Evolutionary conservation across 2,888 invertebrate genomes (phyloP), one percentile per base, ranked within the genome.

Genomic region (Magallana nippona): DNA sequence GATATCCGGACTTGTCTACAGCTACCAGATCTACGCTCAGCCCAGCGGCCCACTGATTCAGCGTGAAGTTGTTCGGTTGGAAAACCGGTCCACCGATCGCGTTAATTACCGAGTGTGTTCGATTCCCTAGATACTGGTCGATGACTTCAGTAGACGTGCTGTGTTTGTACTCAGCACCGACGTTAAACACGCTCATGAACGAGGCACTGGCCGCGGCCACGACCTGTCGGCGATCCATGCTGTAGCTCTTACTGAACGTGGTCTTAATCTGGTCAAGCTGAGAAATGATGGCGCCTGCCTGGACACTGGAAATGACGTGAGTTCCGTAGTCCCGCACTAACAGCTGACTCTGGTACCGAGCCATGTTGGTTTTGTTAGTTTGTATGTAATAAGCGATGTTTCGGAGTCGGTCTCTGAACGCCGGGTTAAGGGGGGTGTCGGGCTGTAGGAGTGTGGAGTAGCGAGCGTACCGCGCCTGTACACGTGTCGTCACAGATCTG

Each of bases 271-370:
- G 88, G 82, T 91, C 91, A 10, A 89, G 77, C 86, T 90, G 88
- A 8, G 85, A 85, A 1, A 91, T 85, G 17, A 86, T 87, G 0
- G 91, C 91, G 11, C 92, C 92, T 1, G 91, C 91, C 77, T 90
- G 88, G 0, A 91, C 87, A 78, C 89, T 88, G 56, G 90, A 91
- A 55, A 91, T 86, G 57, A 91, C 85, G 86, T 92, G 92, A 1
- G 92, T 91, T 17, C 93, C 93, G 82, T 89, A 93, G 82, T 92
- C 92, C 78, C 92, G 87, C 15, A 92, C 89, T 1, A 93, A 83
- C 19, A 92, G 85, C 84, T 93, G 90, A 60, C 91, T 88, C 79
- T 90, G 89, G 88, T 91, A 93, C 1, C 88, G 82, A 0, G 92
- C 91, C 78, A 88, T 86, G 17, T 88, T 86, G 44, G 89, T 89